These are phyloP conservation scores for Cottoperca gobio DNA, from an alignment of 2,797 vertebrate species.

Conservation along the genomic window DNA sequence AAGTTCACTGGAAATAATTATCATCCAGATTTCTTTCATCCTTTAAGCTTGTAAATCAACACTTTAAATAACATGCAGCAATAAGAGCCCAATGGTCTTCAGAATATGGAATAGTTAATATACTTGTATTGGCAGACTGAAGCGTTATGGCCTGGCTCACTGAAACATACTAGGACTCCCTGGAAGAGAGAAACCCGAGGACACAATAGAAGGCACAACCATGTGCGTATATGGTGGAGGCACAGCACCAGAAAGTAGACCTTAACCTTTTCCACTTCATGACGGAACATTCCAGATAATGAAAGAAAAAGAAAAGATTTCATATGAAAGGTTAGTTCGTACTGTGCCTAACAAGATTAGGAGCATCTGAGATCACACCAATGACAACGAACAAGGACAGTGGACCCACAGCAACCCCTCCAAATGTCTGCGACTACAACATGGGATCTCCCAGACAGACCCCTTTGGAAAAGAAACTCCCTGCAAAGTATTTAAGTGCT, in stretches of 20 bases:
- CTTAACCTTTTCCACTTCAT: constrained; percentile 51
- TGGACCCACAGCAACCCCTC: neutral
- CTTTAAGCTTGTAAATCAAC: constrained; percentile 39
- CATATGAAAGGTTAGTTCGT: neutral
- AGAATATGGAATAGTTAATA: constrained; percentile 45
- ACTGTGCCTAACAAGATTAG: neutral
- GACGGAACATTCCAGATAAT: neutral
- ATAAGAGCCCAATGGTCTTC: constrained; percentile 12
- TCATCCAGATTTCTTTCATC: constrained; percentile 27
- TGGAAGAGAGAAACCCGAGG: constrained; percentile 77
- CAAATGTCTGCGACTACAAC: neutral
- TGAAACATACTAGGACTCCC: constrained; percentile 56
- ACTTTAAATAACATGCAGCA: constrained; percentile 42
- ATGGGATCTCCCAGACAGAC: neutral
- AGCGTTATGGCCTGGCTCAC: constrained; percentile 30
- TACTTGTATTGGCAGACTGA: constrained; percentile 72
- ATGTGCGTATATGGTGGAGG: constrained; percentile 23
- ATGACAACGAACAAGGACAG: neutral
- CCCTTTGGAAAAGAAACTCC: neutral
- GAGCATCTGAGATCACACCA: neutral
- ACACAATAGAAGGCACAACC: constrained; percentile 62
- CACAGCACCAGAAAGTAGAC: constrained; percentile 57
- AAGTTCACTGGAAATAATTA: constrained; percentile 39
- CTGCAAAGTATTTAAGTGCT: too few relatives aligned
- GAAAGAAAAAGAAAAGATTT: neutral